Evolutionary conservation across 2,888 invertebrate species (phyloP), one percentile per base, ranked within the genome.

Genomic region (Caenorhabditis doughertyi): DNA sequence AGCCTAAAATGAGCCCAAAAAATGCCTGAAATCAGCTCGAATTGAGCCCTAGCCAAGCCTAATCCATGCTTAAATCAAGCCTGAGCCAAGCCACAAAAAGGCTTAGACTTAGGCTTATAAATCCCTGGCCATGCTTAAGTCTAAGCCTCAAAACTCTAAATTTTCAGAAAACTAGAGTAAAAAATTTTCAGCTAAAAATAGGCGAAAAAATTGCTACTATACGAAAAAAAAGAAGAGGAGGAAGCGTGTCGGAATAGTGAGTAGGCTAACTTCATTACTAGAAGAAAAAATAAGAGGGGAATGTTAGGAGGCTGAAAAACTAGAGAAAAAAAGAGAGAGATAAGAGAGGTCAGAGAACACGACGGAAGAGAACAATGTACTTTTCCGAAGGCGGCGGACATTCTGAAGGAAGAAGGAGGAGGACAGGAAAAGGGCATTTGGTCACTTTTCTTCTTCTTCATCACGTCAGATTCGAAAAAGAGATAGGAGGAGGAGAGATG

Each of bases 331-430:
- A 13, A 27, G 27, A 25, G 44, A 44, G 62, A 29, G 18, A 27
- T n/a, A 21, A 25, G 58, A 71, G 60, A 27, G 21, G 49, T 39
- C 29, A 64, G 64, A 64, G 64, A 64, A 64, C 64, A 64, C 64
- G 64, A 64, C 60, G 25, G n/a, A n/a, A n/a, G n/a, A n/a, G n/a
- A 60, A 42, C 39, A 39, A 25, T 64, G 64, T 39, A 64, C 64
- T 64, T 64, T 27, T 58, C 60, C n/a, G n/a, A 8, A 55, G n/a
- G 55, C 23, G 51, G 32, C 16, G 29, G 55, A 49, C n/a, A 5
- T 9, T 7, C 5, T 5, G 35, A 35, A 9, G 35, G 35, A 35
- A 35, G 35, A 5, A 9, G n/a, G 49, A 51, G 11, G 55, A 27
- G 8, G 18, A 55, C 5, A 13, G 11, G 47, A 62, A 64, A 64